phyloP scores from a whole-genome alignment of 2,888 invertebrate species.

The Scaptomyza parva region DNA sequence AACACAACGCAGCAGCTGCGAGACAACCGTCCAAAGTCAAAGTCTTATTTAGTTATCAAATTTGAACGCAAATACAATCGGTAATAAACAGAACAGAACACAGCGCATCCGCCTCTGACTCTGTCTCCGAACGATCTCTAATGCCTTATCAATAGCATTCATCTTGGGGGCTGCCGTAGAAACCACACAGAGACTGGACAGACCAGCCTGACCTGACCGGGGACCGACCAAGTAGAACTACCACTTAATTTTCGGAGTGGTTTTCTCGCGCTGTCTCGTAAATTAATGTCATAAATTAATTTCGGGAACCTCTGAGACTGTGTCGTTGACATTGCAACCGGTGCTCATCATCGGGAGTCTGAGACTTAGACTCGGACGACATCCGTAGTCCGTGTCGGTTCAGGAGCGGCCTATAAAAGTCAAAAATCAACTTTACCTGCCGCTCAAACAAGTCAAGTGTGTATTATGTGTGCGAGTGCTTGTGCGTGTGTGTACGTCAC shows the following conservation, averaged over 20 bases:
- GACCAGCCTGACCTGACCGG: constrained; percentile 11
- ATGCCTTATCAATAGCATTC: constrained; percentile 67
- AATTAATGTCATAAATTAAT: constrained; percentile 83
- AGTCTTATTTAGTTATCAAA: constrained; percentile 60
- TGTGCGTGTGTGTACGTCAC: constrained; percentile 49
- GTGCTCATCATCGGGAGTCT: constrained; percentile 40
- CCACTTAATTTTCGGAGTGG: constrained; percentile 71
- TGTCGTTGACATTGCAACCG: constrained; percentile 68
- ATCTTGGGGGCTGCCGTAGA: constrained; percentile 59
- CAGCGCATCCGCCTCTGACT: constrained; percentile 47
- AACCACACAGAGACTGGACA: constrained; percentile 49
- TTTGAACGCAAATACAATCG: constrained; percentile 31
- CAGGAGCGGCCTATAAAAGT: constrained; percentile 36
- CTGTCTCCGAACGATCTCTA: constrained; percentile 37
- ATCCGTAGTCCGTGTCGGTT: constrained; percentile 41
- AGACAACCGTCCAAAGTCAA: constrained; percentile 38
- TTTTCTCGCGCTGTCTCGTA: constrained; percentile 75
- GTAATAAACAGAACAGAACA: constrained; percentile 32
- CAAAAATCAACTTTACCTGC: constrained; percentile 55
- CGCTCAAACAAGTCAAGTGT: constrained; percentile 38
- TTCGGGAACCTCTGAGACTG: constrained; percentile 61
- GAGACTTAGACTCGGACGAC: constrained; percentile 23
- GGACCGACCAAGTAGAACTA: constrained; percentile 33
- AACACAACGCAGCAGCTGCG: constrained; percentile 34
- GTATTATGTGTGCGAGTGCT: constrained; percentile 17